Evolutionary conservation across 1,140 invertebrate genomes (phyloP).

Genomic region (Nomia melanderi): DNA sequence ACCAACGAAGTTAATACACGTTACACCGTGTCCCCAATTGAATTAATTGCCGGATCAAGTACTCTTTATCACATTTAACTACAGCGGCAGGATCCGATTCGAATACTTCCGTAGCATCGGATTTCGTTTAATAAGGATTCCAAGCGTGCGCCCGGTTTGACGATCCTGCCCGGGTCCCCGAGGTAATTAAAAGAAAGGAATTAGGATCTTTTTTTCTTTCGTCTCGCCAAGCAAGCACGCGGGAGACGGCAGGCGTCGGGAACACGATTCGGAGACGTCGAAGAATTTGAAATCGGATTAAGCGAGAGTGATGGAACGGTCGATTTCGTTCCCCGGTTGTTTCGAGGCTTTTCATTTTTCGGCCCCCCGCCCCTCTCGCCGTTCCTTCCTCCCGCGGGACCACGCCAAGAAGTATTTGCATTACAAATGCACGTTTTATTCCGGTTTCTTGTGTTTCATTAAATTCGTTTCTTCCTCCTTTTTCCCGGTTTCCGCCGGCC

Average conservation of each 20-base stretch:
- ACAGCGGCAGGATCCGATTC: too few relatives aligned
- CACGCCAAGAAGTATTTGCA: conserved; percentile 63
- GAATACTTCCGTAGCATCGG: background rate
- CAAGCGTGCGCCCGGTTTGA: conserved; percentile 29
- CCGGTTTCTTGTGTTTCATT: conserved; percentile 69
- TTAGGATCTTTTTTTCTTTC: conserved; percentile 65
- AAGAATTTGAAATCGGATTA: conserved; percentile 72
- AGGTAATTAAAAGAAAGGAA: conserved; percentile 67
- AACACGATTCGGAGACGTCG: conserved; percentile 62
- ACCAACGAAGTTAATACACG: too few relatives aligned
- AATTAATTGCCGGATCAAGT: too few relatives aligned
- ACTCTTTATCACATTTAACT: too few relatives aligned
- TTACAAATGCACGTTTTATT: conserved; percentile 69
- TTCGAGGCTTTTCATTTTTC: conserved; percentile 69
- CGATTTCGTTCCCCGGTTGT: conserved; percentile 57
- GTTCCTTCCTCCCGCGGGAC: too few relatives aligned
- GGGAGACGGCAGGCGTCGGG: background rate
- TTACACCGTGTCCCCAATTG: too few relatives aligned
- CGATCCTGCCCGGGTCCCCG: conserved; percentile 44
- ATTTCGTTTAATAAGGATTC: conserved; percentile 51
- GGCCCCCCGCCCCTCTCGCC: too few relatives aligned
- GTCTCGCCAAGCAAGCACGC: conserved; percentile 38
- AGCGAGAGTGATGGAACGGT: conserved; percentile 55
- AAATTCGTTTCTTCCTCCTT: conserved; percentile 55
- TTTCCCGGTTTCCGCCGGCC: conserved; percentile 34